Conservation (phyloP, 2,797 vertebrate genomes). For the Chrysocyon brachyurus region DNA sequence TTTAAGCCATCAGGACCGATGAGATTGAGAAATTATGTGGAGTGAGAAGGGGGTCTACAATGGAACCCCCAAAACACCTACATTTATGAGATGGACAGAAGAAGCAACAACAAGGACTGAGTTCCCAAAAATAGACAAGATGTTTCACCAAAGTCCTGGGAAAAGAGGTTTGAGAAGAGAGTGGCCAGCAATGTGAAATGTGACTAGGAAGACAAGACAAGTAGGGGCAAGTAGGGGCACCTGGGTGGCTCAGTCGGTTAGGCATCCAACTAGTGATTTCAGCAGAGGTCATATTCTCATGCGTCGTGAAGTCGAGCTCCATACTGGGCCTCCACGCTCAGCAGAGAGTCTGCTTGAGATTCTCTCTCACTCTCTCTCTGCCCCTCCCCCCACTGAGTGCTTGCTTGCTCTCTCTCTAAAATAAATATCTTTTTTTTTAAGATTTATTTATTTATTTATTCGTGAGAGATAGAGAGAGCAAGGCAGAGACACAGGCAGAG, state of each 20-base stretch:
- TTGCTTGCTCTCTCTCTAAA: background rate
- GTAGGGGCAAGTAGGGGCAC: background rate
- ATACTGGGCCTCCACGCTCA: background rate
- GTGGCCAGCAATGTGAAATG: background rate
- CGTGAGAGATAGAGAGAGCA: no score
- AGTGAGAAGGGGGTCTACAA: background rate
- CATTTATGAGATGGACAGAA: constrained; percentile 9
- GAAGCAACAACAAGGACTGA: background rate
- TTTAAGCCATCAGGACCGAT: background rate
- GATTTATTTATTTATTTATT: no score
- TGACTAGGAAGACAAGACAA: background rate
- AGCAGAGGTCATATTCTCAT: background rate
- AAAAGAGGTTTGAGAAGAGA: background rate
- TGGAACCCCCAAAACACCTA: background rate
- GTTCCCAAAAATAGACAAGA: background rate
- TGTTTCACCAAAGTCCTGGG: background rate
- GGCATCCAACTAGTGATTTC: background rate
- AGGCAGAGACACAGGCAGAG: no score
- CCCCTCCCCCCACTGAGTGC: background rate
- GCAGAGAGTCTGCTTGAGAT: background rate
- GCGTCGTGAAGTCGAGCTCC: background rate
- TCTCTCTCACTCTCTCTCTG: background rate
- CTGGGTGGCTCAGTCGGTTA: background rate
- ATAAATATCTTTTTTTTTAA: background rate
- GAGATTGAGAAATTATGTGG: background rate